Evolutionary conservation across 2,797 vertebrate species (phyloP).

Genomic region (Enoplosus armatus): DNA sequence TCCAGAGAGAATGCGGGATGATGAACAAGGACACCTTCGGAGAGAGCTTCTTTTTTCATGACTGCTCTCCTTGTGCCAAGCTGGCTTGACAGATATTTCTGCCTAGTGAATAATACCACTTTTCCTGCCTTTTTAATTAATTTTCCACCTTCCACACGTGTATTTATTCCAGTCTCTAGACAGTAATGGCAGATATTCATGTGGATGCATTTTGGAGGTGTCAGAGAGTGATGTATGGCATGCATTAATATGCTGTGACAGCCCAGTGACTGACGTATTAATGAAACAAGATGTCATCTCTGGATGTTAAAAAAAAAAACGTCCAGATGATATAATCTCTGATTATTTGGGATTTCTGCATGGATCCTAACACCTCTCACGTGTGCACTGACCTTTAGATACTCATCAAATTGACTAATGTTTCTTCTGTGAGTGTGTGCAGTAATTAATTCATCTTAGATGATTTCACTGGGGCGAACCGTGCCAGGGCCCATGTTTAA

Average conservation of each 20-base stretch:
- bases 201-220: slow-evolving; percentile 74
- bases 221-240: slow-evolving; percentile 71
- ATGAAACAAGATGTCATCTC: slow-evolving; percentile 69
- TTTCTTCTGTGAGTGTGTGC: slow-evolving; percentile 7
- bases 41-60: slow-evolving; percentile 9
- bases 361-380: neutral
- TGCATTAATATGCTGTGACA: slow-evolving; percentile 73
- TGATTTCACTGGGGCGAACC: slow-evolving; percentile 28
- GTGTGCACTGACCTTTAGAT: neutral
- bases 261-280: slow-evolving; percentile 62
- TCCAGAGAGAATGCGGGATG: slow-evolving; percentile 32
- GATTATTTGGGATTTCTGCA: slow-evolving; percentile 35
- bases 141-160: slow-evolving; percentile 78
- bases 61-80: slow-evolving; percentile 28
- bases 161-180: slow-evolving; percentile 78
- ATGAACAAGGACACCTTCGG: slow-evolving; percentile 38
- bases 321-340: slow-evolving; percentile 59
- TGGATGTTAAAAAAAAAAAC: slow-evolving; percentile 32
- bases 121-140: slow-evolving; percentile 80
- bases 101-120: slow-evolving; percentile 83
- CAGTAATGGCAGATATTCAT: slow-evolving; percentile 77
- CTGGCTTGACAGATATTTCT: slow-evolving; percentile 84
- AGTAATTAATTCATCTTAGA: slow-evolving; percentile 31
- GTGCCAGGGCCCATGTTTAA: slow-evolving; percentile 38
- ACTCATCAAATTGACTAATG: slow-evolving; percentile 5